Evolutionary conservation across 2,888 invertebrate genomes (phyloP).

Genomic region (Drosophila sordidapex): DNA sequence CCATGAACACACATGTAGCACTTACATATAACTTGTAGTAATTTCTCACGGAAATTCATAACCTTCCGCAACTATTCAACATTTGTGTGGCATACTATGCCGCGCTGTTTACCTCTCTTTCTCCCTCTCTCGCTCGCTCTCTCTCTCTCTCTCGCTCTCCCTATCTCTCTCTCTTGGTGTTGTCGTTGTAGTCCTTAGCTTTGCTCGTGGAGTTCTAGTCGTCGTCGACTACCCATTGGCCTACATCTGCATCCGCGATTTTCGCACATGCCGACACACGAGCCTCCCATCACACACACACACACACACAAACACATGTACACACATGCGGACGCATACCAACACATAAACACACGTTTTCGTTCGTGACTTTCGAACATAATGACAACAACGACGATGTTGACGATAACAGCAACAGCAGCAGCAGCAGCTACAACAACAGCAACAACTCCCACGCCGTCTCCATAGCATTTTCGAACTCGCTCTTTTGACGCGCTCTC

Average conservation of each 20-base stretch:
- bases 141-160: neutral
- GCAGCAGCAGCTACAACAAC: conserved; percentile 13
- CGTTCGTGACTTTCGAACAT: conserved; percentile 65
- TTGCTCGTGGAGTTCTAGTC: conserved; percentile 48
- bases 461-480: conserved; percentile 64
- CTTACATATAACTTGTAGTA: conserved; percentile 81
- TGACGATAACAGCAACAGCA: conserved; percentile 28
- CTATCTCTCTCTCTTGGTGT: conserved; percentile 32
- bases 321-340: conserved; percentile 2
- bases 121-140: conserved; percentile 9
- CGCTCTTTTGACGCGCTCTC: conserved; percentile 42
- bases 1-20: conserved; percentile 32
- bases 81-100: conserved; percentile 75
- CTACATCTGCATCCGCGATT: conserved; percentile 81
- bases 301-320: neutral
- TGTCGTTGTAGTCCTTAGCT: conserved; percentile 38
- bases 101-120: conserved; percentile 44
- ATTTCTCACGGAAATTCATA: conserved; percentile 83
- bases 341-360: conserved; percentile 9
- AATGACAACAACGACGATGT: conserved; percentile 45
- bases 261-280: conserved; percentile 53
- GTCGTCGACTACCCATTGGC: conserved; percentile 81
- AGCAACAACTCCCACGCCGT: conserved; percentile 33
- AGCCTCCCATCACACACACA: conserved; percentile 13
- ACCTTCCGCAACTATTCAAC: conserved; percentile 83